Conservation (phyloP, 2,888 invertebrate species). For the Trichopria drosophilae region DNA sequence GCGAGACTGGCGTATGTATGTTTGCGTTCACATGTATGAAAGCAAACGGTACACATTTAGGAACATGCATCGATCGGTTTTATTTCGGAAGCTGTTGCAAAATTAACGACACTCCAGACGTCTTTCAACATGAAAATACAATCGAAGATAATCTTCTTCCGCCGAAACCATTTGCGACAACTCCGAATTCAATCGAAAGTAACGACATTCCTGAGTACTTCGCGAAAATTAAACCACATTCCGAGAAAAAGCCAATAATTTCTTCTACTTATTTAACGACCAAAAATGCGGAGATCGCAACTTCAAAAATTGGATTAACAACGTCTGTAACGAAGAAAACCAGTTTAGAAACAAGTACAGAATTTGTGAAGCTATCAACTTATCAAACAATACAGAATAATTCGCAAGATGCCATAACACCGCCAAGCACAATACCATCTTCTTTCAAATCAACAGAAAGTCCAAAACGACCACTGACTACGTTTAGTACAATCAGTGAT, state of each 20-base stretch:
- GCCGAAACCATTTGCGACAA: slow-evolving; percentile 46
- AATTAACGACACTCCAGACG: slow-evolving; percentile 62
- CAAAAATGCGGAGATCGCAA: slow-evolving; percentile 43
- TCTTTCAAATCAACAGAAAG: no score
- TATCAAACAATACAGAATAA: no score
- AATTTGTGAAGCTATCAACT: no score
- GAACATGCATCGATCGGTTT: slow-evolving; percentile 90
- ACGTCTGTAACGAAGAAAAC: no score
- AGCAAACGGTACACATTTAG: slow-evolving; percentile 87
- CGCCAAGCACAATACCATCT: no score
- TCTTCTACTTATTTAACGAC: slow-evolving; percentile 38
- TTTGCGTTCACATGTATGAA: slow-evolving; percentile 91
- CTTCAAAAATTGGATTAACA: slow-evolving; percentile 50
- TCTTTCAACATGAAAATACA: slow-evolving; percentile 63
- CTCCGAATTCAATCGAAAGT: slow-evolving; percentile 48
- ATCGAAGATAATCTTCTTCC: slow-evolving; percentile 60
- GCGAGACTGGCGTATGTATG: slow-evolving; percentile 86
- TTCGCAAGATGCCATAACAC: no score
- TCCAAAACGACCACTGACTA: no score
- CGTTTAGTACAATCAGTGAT: no score
- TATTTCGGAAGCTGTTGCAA: slow-evolving; percentile 93
- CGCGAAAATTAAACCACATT: slow-evolving; percentile 46
- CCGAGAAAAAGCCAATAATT: slow-evolving; percentile 37
- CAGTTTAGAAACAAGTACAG: no score
- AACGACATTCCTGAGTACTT: slow-evolving; percentile 53